These are phyloP conservation scores for Sminthurinus signatus DNA, from an alignment of 1,140 invertebrate species.

Conservation along the genomic window DNA sequence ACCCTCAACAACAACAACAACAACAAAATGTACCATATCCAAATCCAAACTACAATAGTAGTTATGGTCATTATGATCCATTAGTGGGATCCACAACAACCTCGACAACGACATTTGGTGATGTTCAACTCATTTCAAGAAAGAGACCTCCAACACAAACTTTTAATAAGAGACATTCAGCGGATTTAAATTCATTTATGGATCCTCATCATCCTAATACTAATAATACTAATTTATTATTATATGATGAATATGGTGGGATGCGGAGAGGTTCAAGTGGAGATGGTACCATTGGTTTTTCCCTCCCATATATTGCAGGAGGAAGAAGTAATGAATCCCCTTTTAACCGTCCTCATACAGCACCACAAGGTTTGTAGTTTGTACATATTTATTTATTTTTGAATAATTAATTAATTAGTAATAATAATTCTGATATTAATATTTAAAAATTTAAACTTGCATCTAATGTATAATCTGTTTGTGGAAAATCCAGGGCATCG, in stretches of 20 bases:
- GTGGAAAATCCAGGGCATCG: too few relatives aligned
- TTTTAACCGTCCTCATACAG: too few relatives aligned
- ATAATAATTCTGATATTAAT: too few relatives aligned
- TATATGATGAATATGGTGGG: neutral
- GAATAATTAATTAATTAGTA: too few relatives aligned
- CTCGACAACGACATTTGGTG: neutral
- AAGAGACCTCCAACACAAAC: neutral
- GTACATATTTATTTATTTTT: too few relatives aligned
- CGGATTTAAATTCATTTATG: conserved; percentile 1
- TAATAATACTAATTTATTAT: too few relatives aligned
- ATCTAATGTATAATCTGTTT: too few relatives aligned
- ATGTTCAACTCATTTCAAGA: neutral
- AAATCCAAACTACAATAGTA: neutral
- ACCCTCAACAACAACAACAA: neutral
- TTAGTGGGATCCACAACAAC: neutral
- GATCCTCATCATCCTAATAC: too few relatives aligned
- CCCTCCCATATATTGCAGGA: neutral
- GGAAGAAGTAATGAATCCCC: too few relatives aligned
- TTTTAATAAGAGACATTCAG: conserved; percentile 5
- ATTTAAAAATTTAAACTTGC: too few relatives aligned
- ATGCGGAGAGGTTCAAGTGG: neutral
- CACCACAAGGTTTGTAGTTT: too few relatives aligned
- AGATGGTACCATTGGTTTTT: neutral
- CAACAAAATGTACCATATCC: neutral
- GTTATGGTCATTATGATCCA: too few relatives aligned